Evolutionary conservation across 2,888 invertebrate species (phyloP).

Genomic region (Heliconius ismenius): DNA sequence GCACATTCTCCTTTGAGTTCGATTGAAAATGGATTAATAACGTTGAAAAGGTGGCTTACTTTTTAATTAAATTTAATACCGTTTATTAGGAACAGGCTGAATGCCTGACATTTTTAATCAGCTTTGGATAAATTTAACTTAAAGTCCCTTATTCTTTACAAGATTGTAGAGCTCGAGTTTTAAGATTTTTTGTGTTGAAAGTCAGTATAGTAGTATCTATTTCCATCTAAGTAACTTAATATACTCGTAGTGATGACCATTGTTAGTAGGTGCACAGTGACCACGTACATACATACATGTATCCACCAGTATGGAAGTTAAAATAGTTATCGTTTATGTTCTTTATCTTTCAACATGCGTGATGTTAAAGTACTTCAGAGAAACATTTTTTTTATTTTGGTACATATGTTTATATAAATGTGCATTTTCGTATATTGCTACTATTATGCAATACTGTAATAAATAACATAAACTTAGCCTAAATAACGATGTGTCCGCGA

Average conservation of each 20-base stretch:
- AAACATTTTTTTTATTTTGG: no score
- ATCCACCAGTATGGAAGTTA: no score
- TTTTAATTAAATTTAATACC: conserved; percentile 27
- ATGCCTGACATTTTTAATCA: neutral
- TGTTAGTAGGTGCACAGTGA: no score
- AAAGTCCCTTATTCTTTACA: neutral
- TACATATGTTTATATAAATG: no score
- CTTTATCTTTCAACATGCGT: no score
- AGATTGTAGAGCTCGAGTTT: neutral
- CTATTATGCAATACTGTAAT: neutral
- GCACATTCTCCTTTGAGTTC: conserved; percentile 23
- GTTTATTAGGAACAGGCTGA: conserved; percentile 7
- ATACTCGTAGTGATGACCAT: no score
- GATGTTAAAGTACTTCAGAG: no score
- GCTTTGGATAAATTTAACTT: neutral
- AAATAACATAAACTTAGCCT: neutral
- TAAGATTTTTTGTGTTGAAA: neutral
- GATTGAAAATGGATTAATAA: conserved; percentile 21
- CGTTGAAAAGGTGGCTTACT: conserved; percentile 21
- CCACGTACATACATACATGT: no score
- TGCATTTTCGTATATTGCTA: neutral
- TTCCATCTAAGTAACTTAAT: no score
- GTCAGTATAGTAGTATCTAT: no score
- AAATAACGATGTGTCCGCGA: neutral
- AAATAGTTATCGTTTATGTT: no score